Evolutionary conservation across 2,113 vertebrate species (phyloP), one percentile per base, ranked within the genome.

Genomic region (Microcebus ravelobensis): DNA sequence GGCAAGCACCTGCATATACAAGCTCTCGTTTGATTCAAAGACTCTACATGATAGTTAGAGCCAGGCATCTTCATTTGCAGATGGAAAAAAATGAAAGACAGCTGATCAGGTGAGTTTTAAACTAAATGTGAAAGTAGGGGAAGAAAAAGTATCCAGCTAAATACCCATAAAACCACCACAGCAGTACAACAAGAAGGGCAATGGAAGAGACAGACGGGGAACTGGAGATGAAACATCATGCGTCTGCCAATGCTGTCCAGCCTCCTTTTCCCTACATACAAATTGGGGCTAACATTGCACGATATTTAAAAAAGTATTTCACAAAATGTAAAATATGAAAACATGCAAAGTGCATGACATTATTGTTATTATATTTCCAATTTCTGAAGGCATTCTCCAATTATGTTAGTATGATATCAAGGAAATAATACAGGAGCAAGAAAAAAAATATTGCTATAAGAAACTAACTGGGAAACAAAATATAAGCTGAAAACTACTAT

Each of bases 261-360:
- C n/a, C 10, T 63, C 74, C 50, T 86, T 36, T 84, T 34, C 20
- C 59, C 27, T 31, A 6, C 20, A 20, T 20, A 13, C 34, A 68
- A 89, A 89, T 23, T 68, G 8, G 27, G 13, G 90, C 67, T 68
- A 68, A 13, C 29, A 57, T 21, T 68, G 14, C 21, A 73, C 71
- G 11, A 11, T 31, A 63, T 42, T 68, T 87, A 42, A 48, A 45
- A 77, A 13, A 34, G 4, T 45, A 4, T 71, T 84, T 96, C 52
- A 90, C 27, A 70, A 91, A 87, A 95, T 89, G 18, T 65, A 65
- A 77, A 81, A 52, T 55, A 84, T 18, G 79, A 96, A 76, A 50
- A 1, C 42, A 87, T 15, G 17, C 48, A n/a, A 93, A 86, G 27
- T 74, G 17, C 31, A 93, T 39, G 59, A 61, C n/a, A 67, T 45